Evolutionary conservation across 1,140 invertebrate genomes (phyloP).

Genomic region (Bombus affinis): DNA sequence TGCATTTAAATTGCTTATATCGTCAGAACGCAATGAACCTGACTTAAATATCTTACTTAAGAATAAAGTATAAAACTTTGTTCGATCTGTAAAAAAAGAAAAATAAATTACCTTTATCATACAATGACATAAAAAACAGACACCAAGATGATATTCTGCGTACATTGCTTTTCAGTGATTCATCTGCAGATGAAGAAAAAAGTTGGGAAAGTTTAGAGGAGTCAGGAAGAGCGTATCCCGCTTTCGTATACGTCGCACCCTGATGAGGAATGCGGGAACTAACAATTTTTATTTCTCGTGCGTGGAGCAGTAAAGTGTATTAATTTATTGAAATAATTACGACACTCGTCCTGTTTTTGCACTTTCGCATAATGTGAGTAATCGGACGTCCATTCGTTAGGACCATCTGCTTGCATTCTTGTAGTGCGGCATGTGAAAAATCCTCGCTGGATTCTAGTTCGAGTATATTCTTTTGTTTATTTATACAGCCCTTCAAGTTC

Average conservation of each 20-base stretch:
- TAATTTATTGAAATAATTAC: constrained; percentile 80
- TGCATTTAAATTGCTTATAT: background rate
- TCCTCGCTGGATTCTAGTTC: constrained; percentile 2
- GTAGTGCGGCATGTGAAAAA: constrained; percentile 21
- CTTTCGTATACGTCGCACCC: constrained; percentile 68
- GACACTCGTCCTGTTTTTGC: constrained; percentile 67
- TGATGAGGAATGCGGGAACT: constrained; percentile 78
- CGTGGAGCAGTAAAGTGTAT: constrained; percentile 78
- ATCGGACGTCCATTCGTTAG: constrained; percentile 15
- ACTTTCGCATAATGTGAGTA: constrained; percentile 76
- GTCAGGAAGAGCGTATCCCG: constrained; percentile 57
- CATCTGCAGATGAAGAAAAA: constrained; percentile 31
- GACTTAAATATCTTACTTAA: constrained; percentile 19
- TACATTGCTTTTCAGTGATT: constrained; percentile 34
- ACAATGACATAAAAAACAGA: background rate
- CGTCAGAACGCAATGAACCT: background rate
- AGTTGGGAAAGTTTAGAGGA: constrained; percentile 44
- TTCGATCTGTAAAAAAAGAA: constrained; percentile 67
- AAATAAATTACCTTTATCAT: background rate
- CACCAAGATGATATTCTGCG: background rate
- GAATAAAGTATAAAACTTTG: constrained; percentile 3
- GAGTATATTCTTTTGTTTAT: constrained; percentile 73
- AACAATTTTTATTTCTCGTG: constrained; percentile 79
- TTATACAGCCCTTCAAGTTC: constrained; percentile 58
- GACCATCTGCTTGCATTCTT: background rate